phyloP scores from a whole-genome alignment of 2,888 invertebrate species.

The Embidobia sp. region DNA sequence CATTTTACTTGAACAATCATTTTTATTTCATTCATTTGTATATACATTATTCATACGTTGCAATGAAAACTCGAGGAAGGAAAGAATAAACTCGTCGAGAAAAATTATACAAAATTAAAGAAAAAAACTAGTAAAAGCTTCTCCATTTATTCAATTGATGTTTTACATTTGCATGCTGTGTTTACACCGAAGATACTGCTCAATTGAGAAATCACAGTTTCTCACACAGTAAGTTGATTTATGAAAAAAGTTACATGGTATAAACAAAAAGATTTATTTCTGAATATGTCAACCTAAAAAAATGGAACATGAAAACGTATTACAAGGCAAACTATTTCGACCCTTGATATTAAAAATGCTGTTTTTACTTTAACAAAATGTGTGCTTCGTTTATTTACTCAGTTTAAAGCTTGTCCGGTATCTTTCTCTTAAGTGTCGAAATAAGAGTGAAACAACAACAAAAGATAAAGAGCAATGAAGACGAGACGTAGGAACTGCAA shows the following conservation, averaged over 20 bases:
- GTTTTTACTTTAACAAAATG: conserved; percentile 7
- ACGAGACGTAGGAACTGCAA: conserved; percentile 27
- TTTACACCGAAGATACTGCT: too few species aligned
- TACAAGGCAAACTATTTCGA: neutral
- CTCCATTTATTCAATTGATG: too few species aligned
- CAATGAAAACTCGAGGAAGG: neutral
- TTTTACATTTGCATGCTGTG: too few species aligned
- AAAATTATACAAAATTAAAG: neutral
- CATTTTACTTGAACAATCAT: neutral
- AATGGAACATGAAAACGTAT: neutral
- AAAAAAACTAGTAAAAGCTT: too few species aligned
- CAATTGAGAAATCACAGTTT: too few species aligned
- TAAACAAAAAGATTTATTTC: too few species aligned
- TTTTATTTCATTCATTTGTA: neutral
- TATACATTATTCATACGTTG: neutral
- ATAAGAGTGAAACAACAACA: conserved; percentile 3
- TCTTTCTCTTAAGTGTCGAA: conserved; percentile 23
- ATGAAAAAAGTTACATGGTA: too few species aligned
- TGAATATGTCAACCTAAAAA: too few species aligned
- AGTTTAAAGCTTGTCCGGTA: conserved; percentile 18
- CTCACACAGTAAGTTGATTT: too few species aligned
- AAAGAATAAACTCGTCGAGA: neutral
- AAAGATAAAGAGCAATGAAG: conserved; percentile 11
- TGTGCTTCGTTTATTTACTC: conserved; percentile 40
- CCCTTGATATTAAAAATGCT: conserved; percentile 16